Conservation (phyloP, 2,888 invertebrate genomes). For the Formica aserva region DNA sequence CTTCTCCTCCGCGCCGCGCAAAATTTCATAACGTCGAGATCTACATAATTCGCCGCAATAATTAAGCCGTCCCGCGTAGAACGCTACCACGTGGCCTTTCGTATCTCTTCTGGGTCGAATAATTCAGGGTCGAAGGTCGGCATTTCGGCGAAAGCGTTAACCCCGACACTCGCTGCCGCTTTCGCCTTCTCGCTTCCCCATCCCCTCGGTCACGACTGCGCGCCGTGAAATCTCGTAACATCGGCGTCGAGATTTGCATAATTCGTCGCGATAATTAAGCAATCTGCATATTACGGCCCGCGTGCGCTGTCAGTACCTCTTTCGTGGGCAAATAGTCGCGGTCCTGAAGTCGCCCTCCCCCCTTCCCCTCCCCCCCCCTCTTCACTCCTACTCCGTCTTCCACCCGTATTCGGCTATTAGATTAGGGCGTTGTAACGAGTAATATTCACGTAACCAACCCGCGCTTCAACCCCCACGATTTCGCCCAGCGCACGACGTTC, state of each 20-base stretch:
- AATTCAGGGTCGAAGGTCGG: conserved; percentile 69
- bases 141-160: conserved; percentile 61
- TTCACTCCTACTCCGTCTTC: conserved; percentile 66
- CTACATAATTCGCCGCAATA: conserved; percentile 79
- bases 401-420: conserved; percentile 69
- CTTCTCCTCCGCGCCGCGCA: conserved; percentile 14
- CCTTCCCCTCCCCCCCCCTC: conserved; percentile 42
- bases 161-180: conserved; percentile 56
- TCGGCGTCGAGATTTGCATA: conserved; percentile 76
- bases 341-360: conserved; percentile 62
- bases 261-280: conserved; percentile 80
- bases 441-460: conserved; percentile 72
- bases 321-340: conserved; percentile 76
- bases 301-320: conserved; percentile 68
- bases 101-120: conserved; percentile 74
- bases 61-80: conserved; percentile 78
- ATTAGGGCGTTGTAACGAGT: conserved; percentile 76
- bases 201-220: conserved; percentile 44
- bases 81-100: conserved; percentile 66
- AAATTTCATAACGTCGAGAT: conserved; percentile 74
- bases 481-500: conserved; percentile 29
- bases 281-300: conserved; percentile 77
- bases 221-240: conserved; percentile 73
- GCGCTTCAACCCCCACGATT: conserved; percentile 47
- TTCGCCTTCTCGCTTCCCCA: conserved; percentile 52